Evolutionary conservation across 2,888 invertebrate genomes (phyloP).

Genomic region (Caenorhabditis sulstoni): DNA sequence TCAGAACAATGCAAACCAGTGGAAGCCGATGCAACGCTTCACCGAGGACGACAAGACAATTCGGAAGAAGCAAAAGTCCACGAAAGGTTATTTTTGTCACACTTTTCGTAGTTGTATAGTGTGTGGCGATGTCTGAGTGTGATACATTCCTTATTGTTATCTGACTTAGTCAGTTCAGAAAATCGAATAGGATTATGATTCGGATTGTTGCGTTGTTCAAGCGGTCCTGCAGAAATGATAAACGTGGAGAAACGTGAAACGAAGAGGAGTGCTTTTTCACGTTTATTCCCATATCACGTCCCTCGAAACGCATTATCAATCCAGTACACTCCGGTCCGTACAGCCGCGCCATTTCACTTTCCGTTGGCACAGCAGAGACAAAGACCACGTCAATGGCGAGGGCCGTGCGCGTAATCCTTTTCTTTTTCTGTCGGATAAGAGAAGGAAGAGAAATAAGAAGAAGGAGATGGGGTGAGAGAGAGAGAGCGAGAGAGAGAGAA

Average conservation of each 20-base stretch:
- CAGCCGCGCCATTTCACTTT: conserved; percentile 39
- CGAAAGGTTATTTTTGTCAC: conserved; percentile 8
- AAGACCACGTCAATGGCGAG: conserved; percentile 41
- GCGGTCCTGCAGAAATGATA: no score
- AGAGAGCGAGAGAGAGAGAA: background rate
- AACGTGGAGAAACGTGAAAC: no score
- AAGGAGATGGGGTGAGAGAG: background rate
- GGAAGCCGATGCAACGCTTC: conserved; percentile 49
- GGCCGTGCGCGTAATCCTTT: conserved; percentile 20
- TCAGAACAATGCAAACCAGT: conserved; percentile 44
- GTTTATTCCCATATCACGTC: background rate
- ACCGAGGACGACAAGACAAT: conserved; percentile 16
- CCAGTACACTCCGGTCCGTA: background rate
- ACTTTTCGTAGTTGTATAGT: no score
- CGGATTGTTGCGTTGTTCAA: no score
- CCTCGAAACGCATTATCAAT: conserved; percentile 1
- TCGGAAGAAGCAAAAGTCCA: conserved; percentile 12
- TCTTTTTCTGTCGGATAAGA: conserved; percentile 24
- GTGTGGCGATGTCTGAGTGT: no score
- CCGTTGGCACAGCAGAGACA: conserved; percentile 31
- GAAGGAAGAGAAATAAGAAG: no score
- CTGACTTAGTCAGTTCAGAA: no score
- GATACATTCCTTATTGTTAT: no score
- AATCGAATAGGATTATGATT: no score
- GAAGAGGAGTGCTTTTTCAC: background rate